Percentiles rank a stretch among this genome's conserved stretches.
These are phyloP conservation scores for Elegia similella DNA, from an alignment of 2,888 invertebrate genomes.

Conservation along the genomic window DNA sequence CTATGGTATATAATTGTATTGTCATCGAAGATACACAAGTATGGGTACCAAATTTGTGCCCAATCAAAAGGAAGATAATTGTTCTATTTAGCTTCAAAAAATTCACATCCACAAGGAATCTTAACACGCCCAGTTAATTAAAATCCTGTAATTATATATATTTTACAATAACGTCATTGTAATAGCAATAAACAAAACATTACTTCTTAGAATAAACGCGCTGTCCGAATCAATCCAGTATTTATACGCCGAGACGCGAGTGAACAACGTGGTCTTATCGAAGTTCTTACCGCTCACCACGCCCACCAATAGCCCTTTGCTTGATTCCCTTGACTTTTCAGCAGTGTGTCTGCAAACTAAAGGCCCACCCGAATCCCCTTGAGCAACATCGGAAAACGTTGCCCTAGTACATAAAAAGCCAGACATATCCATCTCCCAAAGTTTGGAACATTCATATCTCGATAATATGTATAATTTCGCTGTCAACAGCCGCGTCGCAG, in stretches of 20 bases:
- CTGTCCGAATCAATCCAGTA: slow-evolving; percentile 25
- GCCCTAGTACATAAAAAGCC: slow-evolving; percentile 29
- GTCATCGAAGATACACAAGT: too few species aligned
- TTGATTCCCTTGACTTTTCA: slow-evolving; percentile 15
- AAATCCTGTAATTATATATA: too few species aligned
- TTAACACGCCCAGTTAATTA: too few species aligned
- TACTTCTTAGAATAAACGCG: slow-evolving; percentile 16
- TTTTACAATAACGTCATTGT: slow-evolving; percentile 4
- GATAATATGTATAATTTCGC: slow-evolving; percentile 20
- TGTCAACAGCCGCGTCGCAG: slow-evolving; percentile 15
- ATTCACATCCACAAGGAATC: too few species aligned
- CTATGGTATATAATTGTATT: too few species aligned
- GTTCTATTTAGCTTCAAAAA: too few species aligned
- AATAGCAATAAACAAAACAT: slow-evolving; percentile 19
- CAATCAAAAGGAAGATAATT: too few species aligned
- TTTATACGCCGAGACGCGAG: slow-evolving; percentile 25
- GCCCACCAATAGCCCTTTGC: slow-evolving; percentile 23
- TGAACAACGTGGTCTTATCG: slow-evolving; percentile 27
- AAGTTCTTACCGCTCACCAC: slow-evolving; percentile 29
- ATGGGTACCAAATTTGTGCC: too few species aligned
- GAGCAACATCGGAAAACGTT: slow-evolving; percentile 23
- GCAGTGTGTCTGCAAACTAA: slow-evolving; percentile 24
- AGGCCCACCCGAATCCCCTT: slow-evolving; percentile 31
- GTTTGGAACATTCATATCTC: slow-evolving; percentile 20
- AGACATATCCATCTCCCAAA: slow-evolving; percentile 33